Base-by-base conservation (phyloP, 2,888 invertebrate species). In the Rhimphoctona megacephalus region DNA sequence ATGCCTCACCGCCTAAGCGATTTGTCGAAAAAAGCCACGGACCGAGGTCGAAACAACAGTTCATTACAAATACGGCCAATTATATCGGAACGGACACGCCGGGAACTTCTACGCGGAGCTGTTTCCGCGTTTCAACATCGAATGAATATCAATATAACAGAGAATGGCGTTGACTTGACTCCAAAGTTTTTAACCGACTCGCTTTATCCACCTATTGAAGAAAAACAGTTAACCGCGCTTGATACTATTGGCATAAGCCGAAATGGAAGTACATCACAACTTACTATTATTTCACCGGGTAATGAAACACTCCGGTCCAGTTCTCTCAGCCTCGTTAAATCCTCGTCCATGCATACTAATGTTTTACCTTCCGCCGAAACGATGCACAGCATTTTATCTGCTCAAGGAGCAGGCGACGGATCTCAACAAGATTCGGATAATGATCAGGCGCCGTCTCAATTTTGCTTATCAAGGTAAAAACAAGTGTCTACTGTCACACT, bases 131-230 rank as follows among this genome's bases (percentile, higher is more conserved):
- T 87, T 30, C 90, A 89, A n/a, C 89, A 90, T 78, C 87, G 92
- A 46, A 88, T 89, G 6, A 74, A 76, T n/a, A 52, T 91, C 54
- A 90, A 88, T 6, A 74, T 93, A 0, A 79, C 90, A 11, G 89
- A 91, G n/a, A 90, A 94, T 11, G 94, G 94, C 0, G 86, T 91
- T 25, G 94, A 95, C 88, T 92, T 95, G 4, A 95, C 95, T 0
- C 95, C 95, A 0, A 94, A 94, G 84, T 90, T 92, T 19, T 90
- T 95, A 46, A 91, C 91, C 54, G 94, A 95, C 22, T 90, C 92
- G 17, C 74, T 90, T 0, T 94, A 92, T 82, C 87, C 91, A n/a
- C 85, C 88, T 14, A 91, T 93, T 36, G 93, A 92, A 39, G 94
- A 95, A 54, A 90, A 93, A 39, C 94, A 90, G n/a, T 76, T 88